These are phyloP conservation scores for Tetranychus urticae DNA, from an alignment of 1,140 invertebrate genomes.

Conservation along the genomic window DNA sequence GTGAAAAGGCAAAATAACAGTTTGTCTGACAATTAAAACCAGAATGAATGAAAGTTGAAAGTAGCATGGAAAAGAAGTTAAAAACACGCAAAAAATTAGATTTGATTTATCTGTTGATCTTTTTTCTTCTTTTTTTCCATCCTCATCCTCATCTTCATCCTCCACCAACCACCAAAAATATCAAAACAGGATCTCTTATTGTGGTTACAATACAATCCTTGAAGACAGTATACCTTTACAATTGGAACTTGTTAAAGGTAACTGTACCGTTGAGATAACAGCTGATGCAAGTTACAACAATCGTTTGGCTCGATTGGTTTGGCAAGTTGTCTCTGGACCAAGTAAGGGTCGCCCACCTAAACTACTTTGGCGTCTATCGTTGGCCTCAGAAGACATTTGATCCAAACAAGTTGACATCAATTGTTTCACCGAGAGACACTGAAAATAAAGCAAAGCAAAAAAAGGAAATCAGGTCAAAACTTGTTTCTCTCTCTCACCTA, in stretches of 20 bases:
- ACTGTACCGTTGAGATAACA: not conserved
- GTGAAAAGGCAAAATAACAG: no score
- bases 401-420: no score
- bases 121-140: not conserved
- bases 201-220: constrained; percentile 1
- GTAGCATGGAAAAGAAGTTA: no score
- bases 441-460: no score
- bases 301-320: not conserved
- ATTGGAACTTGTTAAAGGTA: not conserved
- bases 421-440: no score
- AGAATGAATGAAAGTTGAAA: no score
- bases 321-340: not conserved
- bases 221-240: not conserved
- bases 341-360: no score
- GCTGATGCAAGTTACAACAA: not conserved
- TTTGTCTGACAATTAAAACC: no score
- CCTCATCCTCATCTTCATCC: not conserved
- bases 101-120: not conserved
- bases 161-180: not conserved
- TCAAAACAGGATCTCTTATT: constrained; percentile 3
- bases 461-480: no score
- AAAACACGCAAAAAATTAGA: not conserved
- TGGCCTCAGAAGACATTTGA: no score
- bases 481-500: no score
- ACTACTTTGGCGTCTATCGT: no score